A percentile compares a stretch with the other conserved stretches of the same genome.
Conservation (phyloP, 2,888 invertebrate species). For the Stenchaetothrips biformis region DNA sequence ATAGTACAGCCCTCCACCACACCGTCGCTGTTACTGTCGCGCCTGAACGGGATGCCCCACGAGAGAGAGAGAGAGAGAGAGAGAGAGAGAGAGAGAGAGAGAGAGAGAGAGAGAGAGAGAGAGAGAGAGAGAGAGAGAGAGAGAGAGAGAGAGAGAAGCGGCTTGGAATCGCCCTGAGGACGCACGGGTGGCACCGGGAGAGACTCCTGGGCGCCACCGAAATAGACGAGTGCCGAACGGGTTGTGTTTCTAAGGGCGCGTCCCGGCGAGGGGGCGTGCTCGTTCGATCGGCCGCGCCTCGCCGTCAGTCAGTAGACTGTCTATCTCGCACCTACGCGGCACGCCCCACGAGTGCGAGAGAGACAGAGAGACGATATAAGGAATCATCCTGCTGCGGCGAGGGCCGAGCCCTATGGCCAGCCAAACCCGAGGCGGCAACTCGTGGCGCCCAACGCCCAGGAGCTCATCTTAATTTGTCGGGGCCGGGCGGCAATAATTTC, state of each 20-base stretch:
- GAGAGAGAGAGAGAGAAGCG: background rate
- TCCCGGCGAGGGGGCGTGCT: too few species aligned
- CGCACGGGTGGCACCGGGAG: background rate
- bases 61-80: background rate
- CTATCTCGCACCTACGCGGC: too few species aligned
- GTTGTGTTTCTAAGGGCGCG: background rate
- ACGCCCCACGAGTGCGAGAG: too few species aligned
- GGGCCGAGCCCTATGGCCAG: too few species aligned
- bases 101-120: background rate
- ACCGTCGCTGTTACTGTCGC: background rate
- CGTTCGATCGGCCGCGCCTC: too few species aligned
- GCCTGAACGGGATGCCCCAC: background rate
- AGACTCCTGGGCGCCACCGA: background rate
- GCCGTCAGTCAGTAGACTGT: too few species aligned
- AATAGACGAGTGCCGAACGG: background rate
- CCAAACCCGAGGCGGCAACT: too few species aligned
- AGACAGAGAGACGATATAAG: too few species aligned
- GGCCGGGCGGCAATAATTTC: background rate
- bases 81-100: background rate
- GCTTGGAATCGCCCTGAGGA: background rate
- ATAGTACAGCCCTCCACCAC: background rate
- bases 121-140: background rate
- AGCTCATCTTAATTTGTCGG: too few species aligned
- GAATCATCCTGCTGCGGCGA: too few species aligned
- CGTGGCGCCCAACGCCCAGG: too few species aligned